Percentiles rank a stretch among this genome's conserved stretches.
Evolutionary conservation across 1,140 invertebrate genomes (phyloP).

Genomic region (Steinernema feltiae): DNA sequence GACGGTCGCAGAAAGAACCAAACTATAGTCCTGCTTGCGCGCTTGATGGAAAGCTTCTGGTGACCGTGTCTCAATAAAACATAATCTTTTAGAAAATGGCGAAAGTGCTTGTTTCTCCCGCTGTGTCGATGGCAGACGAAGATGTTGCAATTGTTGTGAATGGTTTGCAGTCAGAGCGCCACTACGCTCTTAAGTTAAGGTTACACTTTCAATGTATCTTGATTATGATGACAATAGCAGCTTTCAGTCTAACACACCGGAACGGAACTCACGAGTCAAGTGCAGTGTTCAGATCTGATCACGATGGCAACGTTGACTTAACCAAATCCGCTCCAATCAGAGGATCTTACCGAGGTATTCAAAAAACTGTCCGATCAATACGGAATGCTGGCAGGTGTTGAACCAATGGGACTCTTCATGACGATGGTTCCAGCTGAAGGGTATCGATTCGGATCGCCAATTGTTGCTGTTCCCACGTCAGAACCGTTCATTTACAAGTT

Average conservation of each 20-base stretch:
- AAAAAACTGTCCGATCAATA: background rate
- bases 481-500: background rate
- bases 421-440: background rate
- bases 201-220: background rate
- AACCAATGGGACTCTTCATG: constrained; percentile 7
- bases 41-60: too few relatives aligned
- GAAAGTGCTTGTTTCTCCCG: background rate
- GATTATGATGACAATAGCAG: background rate
- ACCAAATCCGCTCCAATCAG: background rate
- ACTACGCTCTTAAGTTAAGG: background rate
- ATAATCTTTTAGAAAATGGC: background rate
- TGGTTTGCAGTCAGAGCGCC: background rate
- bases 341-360: constrained; percentile 1
- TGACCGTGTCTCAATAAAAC: background rate
- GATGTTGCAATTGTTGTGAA: background rate
- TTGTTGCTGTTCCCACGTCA: background rate
- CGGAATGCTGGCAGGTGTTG: background rate
- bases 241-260: background rate
- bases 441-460: background rate
- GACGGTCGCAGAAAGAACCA: too few relatives aligned
- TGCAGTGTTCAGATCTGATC: background rate
- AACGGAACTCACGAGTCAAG: background rate
- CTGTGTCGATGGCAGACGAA: background rate
- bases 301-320: background rate
- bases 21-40: background rate